Base-by-base conservation (phyloP, 2,888 invertebrate genomes). In the Trissonchulus latispiculum region DNA sequence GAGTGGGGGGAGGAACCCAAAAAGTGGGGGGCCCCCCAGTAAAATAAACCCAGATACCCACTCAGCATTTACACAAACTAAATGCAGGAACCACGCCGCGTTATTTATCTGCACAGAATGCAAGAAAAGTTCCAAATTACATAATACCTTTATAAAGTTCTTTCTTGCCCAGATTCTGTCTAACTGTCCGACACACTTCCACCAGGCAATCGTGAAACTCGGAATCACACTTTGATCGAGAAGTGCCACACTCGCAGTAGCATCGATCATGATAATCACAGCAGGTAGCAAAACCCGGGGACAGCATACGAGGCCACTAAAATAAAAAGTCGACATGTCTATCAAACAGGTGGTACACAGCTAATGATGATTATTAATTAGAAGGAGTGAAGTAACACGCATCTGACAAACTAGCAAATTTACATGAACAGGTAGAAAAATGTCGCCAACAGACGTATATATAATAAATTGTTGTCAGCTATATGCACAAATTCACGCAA, bases 261-360 rank as follows among this genome's bases (percentile, higher is more conserved):
- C 66, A 64, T 18, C 8, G 8, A 28, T 64, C 66, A 64, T 64
- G 66, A 18, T 64, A 29, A 28, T 64, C 66, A n/a, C 66, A 64
- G 35, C 66, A 64, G 8, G 32, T 29, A n/a, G 15, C n/a, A 8
- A 64, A 8, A n/a, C 66, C 32, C 8, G 66, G 66, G 8, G 66
- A 32, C 35, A 64, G 35, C 66, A 64, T 8, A 8, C 66, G 66
- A 18, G 66, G 66, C 31, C 31, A 64, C 66, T 64, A 8, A 64
- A 64, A 64, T 18, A 29, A 64, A 8, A 33, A 29, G 15, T n/a
- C n/a, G n/a, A n/a, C n/a, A n/a, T n/a, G n/a, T n/a, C n/a, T n/a
- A n/a, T n/a, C n/a, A n/a, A n/a, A n/a, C n/a, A n/a, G n/a, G n/a
- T n/a, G n/a, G n/a, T n/a, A n/a, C n/a, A n/a, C n/a, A n/a, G n/a